Conservation (phyloP, 2,888 invertebrate species). For the Cantharis nigra region DNA sequence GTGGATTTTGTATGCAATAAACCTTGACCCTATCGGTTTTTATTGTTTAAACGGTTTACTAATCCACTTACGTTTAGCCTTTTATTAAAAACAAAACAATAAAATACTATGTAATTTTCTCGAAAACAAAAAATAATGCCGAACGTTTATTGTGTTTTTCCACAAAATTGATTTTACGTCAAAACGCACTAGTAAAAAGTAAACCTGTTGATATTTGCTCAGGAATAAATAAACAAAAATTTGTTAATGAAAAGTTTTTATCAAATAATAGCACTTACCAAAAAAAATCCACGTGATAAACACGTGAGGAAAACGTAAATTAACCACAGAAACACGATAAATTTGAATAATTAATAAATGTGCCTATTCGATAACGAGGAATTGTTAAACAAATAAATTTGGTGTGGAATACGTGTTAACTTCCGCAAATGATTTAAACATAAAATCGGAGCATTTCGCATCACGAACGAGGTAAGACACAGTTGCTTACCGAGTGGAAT, state of each 20-base stretch:
- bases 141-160: neutral
- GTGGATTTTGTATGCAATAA: constrained; percentile 1
- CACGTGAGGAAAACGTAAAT: constrained; percentile 12
- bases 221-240: neutral
- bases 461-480: constrained; percentile 13
- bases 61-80: neutral
- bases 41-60: neutral
- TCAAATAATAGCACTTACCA: constrained; percentile 9
- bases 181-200: neutral
- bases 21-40: neutral
- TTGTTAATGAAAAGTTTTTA: neutral
- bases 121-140: neutral
- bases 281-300: constrained; percentile 18
- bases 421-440: constrained; percentile 11
- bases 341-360: neutral
- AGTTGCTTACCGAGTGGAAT: constrained; percentile 15
- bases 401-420: neutral
- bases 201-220: neutral
- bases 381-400: neutral
- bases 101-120: neutral
- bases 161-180: neutral
- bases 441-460: constrained; percentile 21
- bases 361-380: neutral
- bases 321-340: neutral
- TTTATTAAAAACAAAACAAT: neutral